Percentiles rank a stretch among this genome's conserved stretches.
Evolutionary conservation across 2,113 vertebrate species (phyloP).

Genomic region (Hydrochoerus hydrochaeris): DNA sequence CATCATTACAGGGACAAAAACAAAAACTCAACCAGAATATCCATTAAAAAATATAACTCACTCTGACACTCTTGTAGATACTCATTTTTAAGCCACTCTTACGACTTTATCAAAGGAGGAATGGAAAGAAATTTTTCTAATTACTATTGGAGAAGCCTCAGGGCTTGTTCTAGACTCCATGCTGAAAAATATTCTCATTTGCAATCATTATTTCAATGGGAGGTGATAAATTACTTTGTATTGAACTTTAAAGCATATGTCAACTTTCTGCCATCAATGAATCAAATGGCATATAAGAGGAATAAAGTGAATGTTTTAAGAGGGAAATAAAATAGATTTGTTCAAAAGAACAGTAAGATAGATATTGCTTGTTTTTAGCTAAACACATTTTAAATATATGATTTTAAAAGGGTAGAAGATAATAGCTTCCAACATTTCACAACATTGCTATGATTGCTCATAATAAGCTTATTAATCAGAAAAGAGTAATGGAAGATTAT

Average conservation of each 20-base stretch:
- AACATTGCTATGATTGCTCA: background rate
- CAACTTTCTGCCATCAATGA: slow-evolving; percentile 18
- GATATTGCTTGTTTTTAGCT: background rate
- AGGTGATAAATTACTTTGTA: background rate
- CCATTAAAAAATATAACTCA: background rate
- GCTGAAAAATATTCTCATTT: background rate
- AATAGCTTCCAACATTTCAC: background rate
- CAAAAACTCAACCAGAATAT: background rate
- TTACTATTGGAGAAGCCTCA: background rate
- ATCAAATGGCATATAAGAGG: background rate
- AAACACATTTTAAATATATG: background rate
- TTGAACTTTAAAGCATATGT: background rate
- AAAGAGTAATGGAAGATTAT: background rate
- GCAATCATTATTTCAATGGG: slow-evolving; percentile 34
- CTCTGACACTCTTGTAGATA: background rate
- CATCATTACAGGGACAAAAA: slow-evolving; percentile 48
- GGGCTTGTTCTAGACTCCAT: background rate
- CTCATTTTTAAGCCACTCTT: background rate
- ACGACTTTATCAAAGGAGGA: background rate
- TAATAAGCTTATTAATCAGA: background rate
- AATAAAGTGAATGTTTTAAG: background rate
- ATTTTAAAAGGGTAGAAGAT: background rate
- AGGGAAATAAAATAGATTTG: background rate
- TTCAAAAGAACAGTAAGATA: slow-evolving; percentile 17
- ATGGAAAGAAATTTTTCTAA: background rate